A percentile compares a stretch with the other conserved stretches of the same genome.
Conservation (phyloP, 2,113 vertebrate genomes). For the Amazona guildingii region DNA sequence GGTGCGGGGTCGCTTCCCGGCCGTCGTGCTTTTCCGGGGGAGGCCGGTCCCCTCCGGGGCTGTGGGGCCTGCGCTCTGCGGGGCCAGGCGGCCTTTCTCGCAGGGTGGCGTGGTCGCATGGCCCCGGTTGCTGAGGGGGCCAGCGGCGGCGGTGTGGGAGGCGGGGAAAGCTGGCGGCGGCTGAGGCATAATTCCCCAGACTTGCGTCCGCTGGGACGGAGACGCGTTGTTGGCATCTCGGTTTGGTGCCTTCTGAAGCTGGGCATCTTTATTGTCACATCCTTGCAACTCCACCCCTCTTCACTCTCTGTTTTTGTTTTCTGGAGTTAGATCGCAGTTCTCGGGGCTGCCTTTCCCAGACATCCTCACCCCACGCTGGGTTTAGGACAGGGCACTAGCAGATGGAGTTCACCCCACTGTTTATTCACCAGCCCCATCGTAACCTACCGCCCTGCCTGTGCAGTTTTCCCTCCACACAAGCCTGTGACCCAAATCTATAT, state of each 20-base stretch:
- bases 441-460: not conserved
- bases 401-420: not conserved
- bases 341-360: not conserved
- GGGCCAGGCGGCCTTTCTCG: not conserved
- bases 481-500: not conserved
- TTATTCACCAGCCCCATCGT: accelerated
- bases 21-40: not conserved
- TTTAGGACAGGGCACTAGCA: not conserved
- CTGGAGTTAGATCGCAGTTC: not conserved
- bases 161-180: not conserved
- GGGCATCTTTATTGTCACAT: not conserved
- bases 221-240: accelerated
- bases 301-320: not conserved
- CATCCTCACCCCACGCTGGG: accelerated
- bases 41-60: not conserved
- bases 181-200: accelerated
- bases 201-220: accelerated
- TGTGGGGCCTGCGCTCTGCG: not conserved
- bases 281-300: not conserved
- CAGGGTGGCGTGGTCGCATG: too few relatives aligned
- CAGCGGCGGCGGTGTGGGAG: not conserved
- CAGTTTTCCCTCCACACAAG: not conserved
- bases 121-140: not conserved
- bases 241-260: not conserved
- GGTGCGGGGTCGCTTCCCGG: not conserved